Conservation (phyloP, 2,113 vertebrate genomes). For the Mastomys natalensis region DNA sequence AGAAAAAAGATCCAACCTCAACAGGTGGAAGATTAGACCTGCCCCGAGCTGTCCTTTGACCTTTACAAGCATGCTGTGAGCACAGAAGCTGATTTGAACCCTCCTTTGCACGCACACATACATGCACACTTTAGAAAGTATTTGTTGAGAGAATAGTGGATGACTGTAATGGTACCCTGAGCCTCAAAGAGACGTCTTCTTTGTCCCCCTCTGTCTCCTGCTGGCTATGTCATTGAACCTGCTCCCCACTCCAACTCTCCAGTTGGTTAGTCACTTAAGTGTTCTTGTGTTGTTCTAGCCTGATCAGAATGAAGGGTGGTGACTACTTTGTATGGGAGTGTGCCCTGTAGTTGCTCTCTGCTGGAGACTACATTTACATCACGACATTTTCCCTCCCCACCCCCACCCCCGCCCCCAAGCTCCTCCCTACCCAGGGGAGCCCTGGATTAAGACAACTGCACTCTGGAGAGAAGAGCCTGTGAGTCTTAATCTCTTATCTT, state of each 20-base stretch:
- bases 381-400: neutral
- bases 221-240: neutral
- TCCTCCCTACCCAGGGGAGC: neutral
- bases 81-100: neutral
- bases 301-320: neutral
- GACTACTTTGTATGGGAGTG: neutral
- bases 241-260: neutral
- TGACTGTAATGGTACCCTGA: neutral
- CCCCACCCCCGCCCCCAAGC: neutral
- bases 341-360: neutral
- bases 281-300: accelerated
- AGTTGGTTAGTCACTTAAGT: accelerated
- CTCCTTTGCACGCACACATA: neutral
- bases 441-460: neutral
- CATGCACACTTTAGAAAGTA: neutral
- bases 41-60: neutral
- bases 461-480: neutral
- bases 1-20: neutral
- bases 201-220: neutral
- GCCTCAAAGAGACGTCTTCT: neutral
- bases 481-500: conserved; percentile 57
- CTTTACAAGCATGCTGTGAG: too few relatives aligned
- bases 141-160: neutral
- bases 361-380: neutral
- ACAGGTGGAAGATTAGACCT: neutral